phyloP scores from a whole-genome alignment of 2,797 vertebrate genomes.

The Clarias laeviceps region DNA sequence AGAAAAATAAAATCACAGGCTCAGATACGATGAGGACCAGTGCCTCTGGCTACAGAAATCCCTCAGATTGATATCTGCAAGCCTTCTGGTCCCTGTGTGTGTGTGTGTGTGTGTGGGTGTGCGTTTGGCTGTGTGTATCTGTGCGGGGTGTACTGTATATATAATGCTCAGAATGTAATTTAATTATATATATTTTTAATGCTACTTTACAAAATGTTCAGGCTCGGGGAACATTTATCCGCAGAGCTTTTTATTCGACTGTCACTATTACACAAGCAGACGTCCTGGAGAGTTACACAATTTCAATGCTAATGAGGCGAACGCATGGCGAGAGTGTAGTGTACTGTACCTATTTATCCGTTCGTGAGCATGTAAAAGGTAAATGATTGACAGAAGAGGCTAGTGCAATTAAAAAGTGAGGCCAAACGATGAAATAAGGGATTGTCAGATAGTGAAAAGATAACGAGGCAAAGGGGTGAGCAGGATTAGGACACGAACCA shows the following conservation, averaged over 20 bases:
- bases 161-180: slow-evolving; percentile 3
- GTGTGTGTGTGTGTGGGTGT: too few species aligned
- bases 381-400: background rate
- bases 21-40: slow-evolving; percentile 32
- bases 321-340: too few species aligned
- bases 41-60: slow-evolving; percentile 33
- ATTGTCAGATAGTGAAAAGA: background rate
- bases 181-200: background rate
- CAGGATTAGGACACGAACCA: background rate
- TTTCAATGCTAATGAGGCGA: background rate
- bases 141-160: background rate
- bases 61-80: slow-evolving; percentile 27
- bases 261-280: background rate
- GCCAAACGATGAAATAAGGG: background rate
- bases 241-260: background rate
- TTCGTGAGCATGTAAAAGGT: background rate
- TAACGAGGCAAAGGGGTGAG: background rate
- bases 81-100: slow-evolving; percentile 7
- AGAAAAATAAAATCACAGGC: slow-evolving; percentile 40
- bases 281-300: background rate
- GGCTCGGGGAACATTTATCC: background rate
- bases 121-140: slow-evolving; percentile 5
- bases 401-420: slow-evolving; percentile 7
- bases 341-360: background rate
- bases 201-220: background rate